Conservation (phyloP, 2,797 vertebrate species). For the Zenarchopterus dispar region DNA sequence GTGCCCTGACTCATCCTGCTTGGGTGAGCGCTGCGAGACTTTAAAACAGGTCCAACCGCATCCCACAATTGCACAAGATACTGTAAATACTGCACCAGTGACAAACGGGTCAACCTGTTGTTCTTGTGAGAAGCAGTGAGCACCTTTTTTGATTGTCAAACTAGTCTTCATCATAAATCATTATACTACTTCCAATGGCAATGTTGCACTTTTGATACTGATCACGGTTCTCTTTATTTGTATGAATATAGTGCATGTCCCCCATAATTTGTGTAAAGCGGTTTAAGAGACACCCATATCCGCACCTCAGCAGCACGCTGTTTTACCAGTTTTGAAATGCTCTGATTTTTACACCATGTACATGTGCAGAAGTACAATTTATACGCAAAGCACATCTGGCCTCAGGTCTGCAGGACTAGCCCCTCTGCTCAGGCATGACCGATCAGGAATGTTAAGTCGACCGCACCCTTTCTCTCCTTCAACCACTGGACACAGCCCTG, state of each 20-base stretch:
- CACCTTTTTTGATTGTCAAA: neutral
- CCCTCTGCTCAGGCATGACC: conserved; percentile 67
- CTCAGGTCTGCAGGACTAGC: conserved; percentile 58
- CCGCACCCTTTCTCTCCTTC: conserved; percentile 70
- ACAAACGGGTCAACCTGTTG: conserved; percentile 36
- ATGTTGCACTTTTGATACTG: neutral
- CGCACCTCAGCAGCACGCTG: too few relatives aligned
- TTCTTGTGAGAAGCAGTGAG: neutral
- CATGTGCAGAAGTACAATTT: conserved; percentile 16
- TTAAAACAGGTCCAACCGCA: conserved; percentile 55
- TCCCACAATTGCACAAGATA: conserved; percentile 20
- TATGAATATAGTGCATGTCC: too few relatives aligned
- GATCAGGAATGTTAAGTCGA: conserved; percentile 75
- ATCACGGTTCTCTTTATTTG: too few relatives aligned
- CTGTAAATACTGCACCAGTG: conserved; percentile 40
- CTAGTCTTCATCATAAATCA: neutral
- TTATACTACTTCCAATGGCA: neutral
- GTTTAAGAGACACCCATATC: neutral
- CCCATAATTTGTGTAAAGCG: neutral
- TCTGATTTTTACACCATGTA: neutral
- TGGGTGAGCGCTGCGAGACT: conserved; percentile 8
- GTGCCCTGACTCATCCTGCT: neutral
- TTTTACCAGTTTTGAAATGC: too few relatives aligned
- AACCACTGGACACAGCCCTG: conserved; percentile 65
- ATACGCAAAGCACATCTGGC: conserved; percentile 66